Conservation (phyloP, 2,113 vertebrate genomes). For the Epinephelus cyanopodus region DNA sequence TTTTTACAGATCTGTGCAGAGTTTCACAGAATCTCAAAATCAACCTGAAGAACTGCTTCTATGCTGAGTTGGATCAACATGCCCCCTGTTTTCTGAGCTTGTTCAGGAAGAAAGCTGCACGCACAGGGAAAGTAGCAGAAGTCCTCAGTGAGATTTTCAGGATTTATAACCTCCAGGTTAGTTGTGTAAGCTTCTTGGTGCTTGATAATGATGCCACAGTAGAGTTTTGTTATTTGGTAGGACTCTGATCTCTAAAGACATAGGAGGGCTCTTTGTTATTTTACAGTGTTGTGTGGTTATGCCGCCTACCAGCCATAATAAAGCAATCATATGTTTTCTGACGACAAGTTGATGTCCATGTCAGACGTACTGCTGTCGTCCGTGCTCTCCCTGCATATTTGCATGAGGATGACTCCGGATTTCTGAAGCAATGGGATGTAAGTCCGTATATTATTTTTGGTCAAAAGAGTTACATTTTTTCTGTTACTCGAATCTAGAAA, state of each 20-base stretch:
- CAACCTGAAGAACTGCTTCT: conserved; percentile 42
- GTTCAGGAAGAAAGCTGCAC: conserved; percentile 41
- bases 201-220: background rate
- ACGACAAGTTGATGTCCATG: conserved; percentile 3
- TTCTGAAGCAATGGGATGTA: conserved; percentile 22
- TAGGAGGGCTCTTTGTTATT: too few relatives aligned
- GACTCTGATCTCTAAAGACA: too few relatives aligned
- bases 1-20: conserved; percentile 9
- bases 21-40: conserved; percentile 54
- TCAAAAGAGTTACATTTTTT: too few relatives aligned
- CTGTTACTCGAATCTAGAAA: too few relatives aligned
- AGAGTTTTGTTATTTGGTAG: background rate
- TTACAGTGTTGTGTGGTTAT: background rate
- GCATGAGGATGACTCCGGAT: conserved; percentile 1
- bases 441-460: background rate
- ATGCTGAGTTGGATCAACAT: conserved; percentile 33
- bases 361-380: background rate
- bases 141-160: conserved; percentile 13
- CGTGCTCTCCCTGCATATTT: conserved; percentile 2
- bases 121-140: conserved; percentile 8
- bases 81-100: conserved; percentile 17
- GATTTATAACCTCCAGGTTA: conserved; percentile 36
- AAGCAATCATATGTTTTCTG: background rate
- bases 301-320: background rate
- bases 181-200: conserved; percentile 24